These are phyloP conservation scores for Psilopogon haemacephalus DNA, from an alignment of 2,113 vertebrate genomes.

Conservation along the genomic window DNA sequence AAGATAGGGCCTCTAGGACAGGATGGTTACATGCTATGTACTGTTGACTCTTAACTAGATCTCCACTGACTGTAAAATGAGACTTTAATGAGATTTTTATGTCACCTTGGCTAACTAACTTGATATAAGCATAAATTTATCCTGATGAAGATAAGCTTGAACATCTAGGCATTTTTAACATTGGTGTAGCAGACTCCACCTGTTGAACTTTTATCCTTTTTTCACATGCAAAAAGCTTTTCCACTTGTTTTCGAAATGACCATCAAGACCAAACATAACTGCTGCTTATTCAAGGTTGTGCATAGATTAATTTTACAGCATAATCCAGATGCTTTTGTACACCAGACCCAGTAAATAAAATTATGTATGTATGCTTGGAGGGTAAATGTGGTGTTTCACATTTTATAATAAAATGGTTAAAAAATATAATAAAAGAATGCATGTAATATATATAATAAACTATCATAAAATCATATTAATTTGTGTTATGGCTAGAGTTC, in stretches of 20 bases:
- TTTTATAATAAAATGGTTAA: too few relatives aligned
- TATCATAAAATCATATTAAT: not conserved
- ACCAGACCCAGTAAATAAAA: not conserved
- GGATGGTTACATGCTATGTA: not conserved
- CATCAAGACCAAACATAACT: not conserved
- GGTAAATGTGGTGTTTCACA: not conserved
- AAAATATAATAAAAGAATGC: too few relatives aligned
- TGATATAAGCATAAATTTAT: not conserved
- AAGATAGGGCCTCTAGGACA: not conserved
- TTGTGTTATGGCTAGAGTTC: not conserved
- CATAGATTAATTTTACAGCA: not conserved
- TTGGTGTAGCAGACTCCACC: not conserved
- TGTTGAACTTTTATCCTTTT: not conserved
- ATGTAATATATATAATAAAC: not conserved
- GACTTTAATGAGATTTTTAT: not conserved
- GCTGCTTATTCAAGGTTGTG: not conserved
- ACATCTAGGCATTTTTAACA: not conserved
- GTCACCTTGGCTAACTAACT: not conserved
- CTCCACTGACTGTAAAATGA: not conserved
- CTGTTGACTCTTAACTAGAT: not conserved
- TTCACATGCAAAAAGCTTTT: not conserved
- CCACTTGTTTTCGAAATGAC: not conserved
- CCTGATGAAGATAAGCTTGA: not conserved
- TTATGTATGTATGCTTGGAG: not conserved
- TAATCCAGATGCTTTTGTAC: not conserved